Percentiles rank a stretch among this genome's conserved stretches.
These are phyloP conservation scores for Heliopora coerulea DNA, from an alignment of 92 coral and sea anemone species.

Conservation along the genomic window DNA sequence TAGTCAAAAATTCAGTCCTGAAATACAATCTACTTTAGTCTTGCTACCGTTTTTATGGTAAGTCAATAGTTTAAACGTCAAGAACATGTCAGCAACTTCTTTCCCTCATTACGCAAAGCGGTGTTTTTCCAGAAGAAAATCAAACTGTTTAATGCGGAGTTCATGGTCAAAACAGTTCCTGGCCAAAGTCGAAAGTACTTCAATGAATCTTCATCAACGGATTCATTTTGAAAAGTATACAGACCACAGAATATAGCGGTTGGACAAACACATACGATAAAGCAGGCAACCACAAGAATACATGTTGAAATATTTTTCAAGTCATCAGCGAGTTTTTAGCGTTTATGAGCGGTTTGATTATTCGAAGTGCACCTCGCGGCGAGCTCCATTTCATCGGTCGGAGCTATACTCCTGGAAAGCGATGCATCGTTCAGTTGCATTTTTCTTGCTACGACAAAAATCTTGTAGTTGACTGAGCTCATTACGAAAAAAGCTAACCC, in stretches of 20 bases:
- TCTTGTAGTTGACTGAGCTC: neutral
- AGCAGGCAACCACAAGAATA: neutral
- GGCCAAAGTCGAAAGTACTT: neutral
- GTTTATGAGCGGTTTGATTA: neutral
- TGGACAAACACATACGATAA: neutral
- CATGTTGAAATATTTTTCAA: neutral
- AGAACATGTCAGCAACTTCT: too few species aligned
- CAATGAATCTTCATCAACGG: too few species aligned
- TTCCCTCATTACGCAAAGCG: constrained; percentile 8
- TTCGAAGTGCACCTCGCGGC: neutral
- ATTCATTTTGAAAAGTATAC: neutral
- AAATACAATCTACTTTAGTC: too few species aligned
- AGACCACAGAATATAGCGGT: neutral
- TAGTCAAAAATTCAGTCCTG: too few species aligned
- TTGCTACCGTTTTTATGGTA: too few species aligned
- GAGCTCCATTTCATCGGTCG: neutral
- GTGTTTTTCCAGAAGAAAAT: constrained; percentile 17
- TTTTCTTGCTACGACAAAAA: neutral
- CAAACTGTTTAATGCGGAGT: constrained; percentile 21
- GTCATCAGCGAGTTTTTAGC: neutral
- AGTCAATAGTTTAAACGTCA: too few species aligned
- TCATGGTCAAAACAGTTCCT: constrained; percentile 1
- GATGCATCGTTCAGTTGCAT: neutral
- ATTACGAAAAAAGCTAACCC: too few species aligned
- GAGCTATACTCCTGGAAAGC: too few species aligned